Evolutionary conservation across 2,113 vertebrate species (phyloP), one percentile per base, ranked within the genome.

Genomic region (Nannobrachium achirus): DNA sequence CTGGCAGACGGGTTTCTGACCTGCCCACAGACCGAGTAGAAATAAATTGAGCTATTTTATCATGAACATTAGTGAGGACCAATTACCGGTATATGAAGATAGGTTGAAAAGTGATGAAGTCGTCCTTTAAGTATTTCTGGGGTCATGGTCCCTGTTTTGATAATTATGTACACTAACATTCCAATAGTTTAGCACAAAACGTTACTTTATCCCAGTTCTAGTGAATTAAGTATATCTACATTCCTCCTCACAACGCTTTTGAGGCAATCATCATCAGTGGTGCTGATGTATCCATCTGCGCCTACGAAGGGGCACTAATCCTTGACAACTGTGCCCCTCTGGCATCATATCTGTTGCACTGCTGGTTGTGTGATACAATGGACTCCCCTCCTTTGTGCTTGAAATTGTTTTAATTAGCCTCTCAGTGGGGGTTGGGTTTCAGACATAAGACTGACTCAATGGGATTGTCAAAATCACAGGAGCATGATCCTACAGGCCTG

Each of bases 321-420:
- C 81, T 46, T 56, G 72, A 86, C 86, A 87, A 91, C 86, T 85
- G 89, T 77, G 79, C 86, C 91, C 92, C 92, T 93, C 89, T 90
- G 60, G 65, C 76, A 88, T 84, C 91, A 91, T 91, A 91, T 94
- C 92, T 91, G 89, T 92, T 92, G 91, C 91, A 92, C 86, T 85
- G 91, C 89, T 88, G 84, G 83, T 84, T 60, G 91, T 91, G 92
- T 92, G 92, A 92, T 93, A 94, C 92, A 92, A 92, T 76, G 76
- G 93, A 88, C 90, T 89, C 87, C 80, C 85, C 83, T 89, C 75
- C 90, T 95, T 97, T 97, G 94, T 96, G 85, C 94, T 86, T 92
- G 84, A 95, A 96, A 95, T 95, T 94, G 93, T 95, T 95, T 96
- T 95, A 96, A 97, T 97, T 96, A 95, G 94, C 93, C 88, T 73